A percentile compares a stretch with the other conserved stretches of the same genome.
Conservation (phyloP, 2,888 invertebrate species). For the Odontocolon sp. region DNA sequence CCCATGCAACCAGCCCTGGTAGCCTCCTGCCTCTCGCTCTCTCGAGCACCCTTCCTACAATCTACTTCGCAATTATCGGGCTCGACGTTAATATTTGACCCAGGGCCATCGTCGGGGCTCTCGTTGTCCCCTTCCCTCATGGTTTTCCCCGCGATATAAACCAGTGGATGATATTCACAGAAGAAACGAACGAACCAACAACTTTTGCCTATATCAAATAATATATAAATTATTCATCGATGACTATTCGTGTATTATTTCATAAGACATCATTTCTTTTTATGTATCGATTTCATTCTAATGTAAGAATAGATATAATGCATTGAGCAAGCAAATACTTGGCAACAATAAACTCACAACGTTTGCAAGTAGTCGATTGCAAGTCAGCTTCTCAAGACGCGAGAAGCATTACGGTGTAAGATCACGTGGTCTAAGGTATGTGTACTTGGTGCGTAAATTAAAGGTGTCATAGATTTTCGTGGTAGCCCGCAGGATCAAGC, state of each 20-base stretch:
- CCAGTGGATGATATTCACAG: neutral
- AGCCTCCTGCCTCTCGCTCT: slow-evolving; percentile 28
- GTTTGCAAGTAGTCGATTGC: too few species aligned
- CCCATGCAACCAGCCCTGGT: slow-evolving; percentile 50
- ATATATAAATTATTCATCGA: neutral
- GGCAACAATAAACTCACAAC: too few species aligned
- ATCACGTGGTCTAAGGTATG: too few species aligned
- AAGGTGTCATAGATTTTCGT: slow-evolving; percentile 80
- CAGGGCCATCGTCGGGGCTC: slow-evolving; percentile 65
- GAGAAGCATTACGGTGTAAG: too few species aligned
- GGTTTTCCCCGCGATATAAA: slow-evolving; percentile 18
- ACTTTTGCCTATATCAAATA: neutral
- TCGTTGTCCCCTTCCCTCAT: slow-evolving; percentile 1
- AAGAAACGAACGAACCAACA: slow-evolving; percentile 34
- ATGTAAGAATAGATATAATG: too few species aligned
- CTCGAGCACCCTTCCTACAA: slow-evolving; percentile 73
- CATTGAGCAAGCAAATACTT: too few species aligned
- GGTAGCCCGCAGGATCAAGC: slow-evolving; percentile 81
- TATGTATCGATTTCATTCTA: too few species aligned
- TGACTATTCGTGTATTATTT: neutral
- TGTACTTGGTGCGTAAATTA: slow-evolving; percentile 74
- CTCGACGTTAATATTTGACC: slow-evolving; percentile 80
- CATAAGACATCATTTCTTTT: too few species aligned
- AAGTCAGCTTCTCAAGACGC: too few species aligned
- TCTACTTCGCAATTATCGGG: slow-evolving; percentile 80